These are phyloP conservation scores for Hycleus cichorii DNA, from an alignment of 1,140 invertebrate species.

Conservation along the genomic window DNA sequence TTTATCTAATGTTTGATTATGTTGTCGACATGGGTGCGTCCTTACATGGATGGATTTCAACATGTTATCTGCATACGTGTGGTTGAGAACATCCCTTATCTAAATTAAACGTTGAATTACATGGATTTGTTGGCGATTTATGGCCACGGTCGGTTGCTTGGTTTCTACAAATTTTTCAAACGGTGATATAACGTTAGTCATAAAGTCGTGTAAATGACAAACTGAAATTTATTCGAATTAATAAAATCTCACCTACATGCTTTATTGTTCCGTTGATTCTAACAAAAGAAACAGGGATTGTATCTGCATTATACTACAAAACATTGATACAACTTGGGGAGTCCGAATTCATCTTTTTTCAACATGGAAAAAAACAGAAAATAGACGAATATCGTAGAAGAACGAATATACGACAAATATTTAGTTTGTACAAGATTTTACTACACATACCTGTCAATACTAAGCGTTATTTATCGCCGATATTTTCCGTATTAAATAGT, in stretches of 20 bases:
- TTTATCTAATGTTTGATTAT: background rate
- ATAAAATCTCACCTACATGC: conserved; percentile 8
- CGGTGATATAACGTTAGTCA: background rate
- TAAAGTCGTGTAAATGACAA: conserved; percentile 3
- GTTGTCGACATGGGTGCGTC: background rate
- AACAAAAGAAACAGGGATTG: background rate
- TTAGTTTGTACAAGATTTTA: conserved; percentile 13
- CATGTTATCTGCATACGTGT: background rate
- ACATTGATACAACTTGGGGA: conserved; percentile 11
- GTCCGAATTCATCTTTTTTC: conserved; percentile 8
- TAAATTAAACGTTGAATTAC: no score
- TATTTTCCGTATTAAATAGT: no score
- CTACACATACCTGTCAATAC: conserved; percentile 14
- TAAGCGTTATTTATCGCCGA: conserved; percentile 16
- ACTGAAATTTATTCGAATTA: conserved; percentile 6
- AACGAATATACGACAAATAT: conserved; percentile 14
- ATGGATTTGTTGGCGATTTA: no score
- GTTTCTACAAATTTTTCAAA: no score
- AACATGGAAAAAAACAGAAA: background rate
- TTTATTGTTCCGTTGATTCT: background rate
- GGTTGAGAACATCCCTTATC: background rate
- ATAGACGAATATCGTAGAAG: no score
- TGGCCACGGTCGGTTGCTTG: no score
- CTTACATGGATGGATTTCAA: background rate
- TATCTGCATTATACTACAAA: background rate